Evolutionary conservation across 2,113 vertebrate genomes (phyloP), one percentile per base, ranked within the genome.

Genomic region (Laterallus jamaicensis): DNA sequence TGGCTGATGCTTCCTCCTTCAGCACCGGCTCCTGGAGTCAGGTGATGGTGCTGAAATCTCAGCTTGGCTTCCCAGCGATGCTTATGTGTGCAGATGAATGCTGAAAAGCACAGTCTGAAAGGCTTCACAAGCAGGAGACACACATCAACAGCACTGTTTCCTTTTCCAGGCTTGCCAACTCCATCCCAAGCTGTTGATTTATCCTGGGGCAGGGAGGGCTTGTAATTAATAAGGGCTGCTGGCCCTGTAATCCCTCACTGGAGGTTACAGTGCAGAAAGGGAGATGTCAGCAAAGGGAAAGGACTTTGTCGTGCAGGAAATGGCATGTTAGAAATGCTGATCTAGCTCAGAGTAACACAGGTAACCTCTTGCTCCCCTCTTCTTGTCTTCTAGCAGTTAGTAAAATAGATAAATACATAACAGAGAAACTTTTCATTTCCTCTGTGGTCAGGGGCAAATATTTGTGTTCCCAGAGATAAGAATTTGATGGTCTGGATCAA

Each of bases 371-470:
- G 13, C 24, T 54, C 70, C n/a, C n/a, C 58, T 64, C 37, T 20
- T 44, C 44, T 71, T 82, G 58, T 75, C 69, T 81, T 52, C 64
- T 28, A 18, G 29, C 29, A 11, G 69, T 70, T 80, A 55, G 44
- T 47, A 55, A 81, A 93, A 67, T 28, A 58, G 90, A 92, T 69
- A 86, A 88, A 89, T 44, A 60, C 28, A 21, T 63, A 90, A 88
- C 14, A 31, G 71, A 94, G 63, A 59, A 80, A 47, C 35, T 88
- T 95, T 55, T 90, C 75, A 66, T 96, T 93, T 93, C 86, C 82
- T 91, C 58, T 24, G 35, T 42, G 59, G 62, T 59, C 42, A 50
- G 52, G 77, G 90, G 44, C 35, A 73, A 78, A 39, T 68, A 82
- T 82, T 88, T 56, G 50, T 29, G 8, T 62, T 86, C 17, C 42